Evolutionary conservation across 2,113 vertebrate genomes (phyloP), one percentile per base, ranked within the genome.

Genomic region (Gadus chalcogrammus): DNA sequence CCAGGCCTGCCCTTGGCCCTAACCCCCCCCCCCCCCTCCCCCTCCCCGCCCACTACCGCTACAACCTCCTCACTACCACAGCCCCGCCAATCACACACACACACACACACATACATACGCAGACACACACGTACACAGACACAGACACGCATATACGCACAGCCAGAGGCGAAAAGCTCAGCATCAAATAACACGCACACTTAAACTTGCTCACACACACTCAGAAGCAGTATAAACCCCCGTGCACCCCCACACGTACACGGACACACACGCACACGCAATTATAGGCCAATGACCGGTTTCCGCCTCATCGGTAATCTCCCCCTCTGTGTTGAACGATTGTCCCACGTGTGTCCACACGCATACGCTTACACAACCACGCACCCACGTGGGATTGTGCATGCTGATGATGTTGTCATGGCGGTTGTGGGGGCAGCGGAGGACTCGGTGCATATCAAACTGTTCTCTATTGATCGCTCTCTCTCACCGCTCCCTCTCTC

Each of bases 401-500:
- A 68, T 80, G 61, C 83, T 76, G 85, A 90, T 82, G 85, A 85
- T 88, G 82, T 87, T 87, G 78, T 83, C 62, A 31, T 83, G 61
- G 48, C 63, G 11, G 80, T 82, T 76, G 77, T 65, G 76, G 83
- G 82, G 70, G 80, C 76, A 82, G 76, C 74, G 77, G 70, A 38
- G 67, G 79, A 86, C 87, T 83, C 78, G 85, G 82, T 88, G 90
- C 91, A 92, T 92, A 83, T 88, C 80, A 86, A 91, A 90, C 83
- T 91, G 90, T 79, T 80, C 84, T 84, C 75, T 89, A 92, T 92
- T 93, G 92, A 93, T 92, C 90, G 87, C 76, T 87, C 74, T 88
- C 82, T 91, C 84, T 85, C 85, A 85, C 87, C 79, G 82, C 91
- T 78, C 81, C 91, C 88, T 77, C 88, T 74, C 90, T 88, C 67